Percentiles rank a stretch among this genome's conserved stretches.
Evolutionary conservation across 1,140 invertebrate species (phyloP).

Genomic region (Zaprionus africanus): DNA sequence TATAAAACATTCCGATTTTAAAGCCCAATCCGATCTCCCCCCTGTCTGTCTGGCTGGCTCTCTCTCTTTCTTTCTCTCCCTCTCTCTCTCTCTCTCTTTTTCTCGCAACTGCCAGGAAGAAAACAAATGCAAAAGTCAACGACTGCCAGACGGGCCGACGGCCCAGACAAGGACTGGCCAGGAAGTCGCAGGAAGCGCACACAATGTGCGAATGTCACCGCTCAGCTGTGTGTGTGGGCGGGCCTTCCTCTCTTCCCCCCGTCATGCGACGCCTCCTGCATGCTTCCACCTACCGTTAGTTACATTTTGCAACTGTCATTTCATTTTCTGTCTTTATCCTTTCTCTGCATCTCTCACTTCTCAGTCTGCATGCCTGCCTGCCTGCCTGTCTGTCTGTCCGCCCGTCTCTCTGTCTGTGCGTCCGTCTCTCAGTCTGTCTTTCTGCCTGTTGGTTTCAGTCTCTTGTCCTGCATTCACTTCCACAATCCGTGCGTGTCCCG

Average conservation of each 20-base stretch:
- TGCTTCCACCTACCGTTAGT: background rate
- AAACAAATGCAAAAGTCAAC: slow-evolving; percentile 55
- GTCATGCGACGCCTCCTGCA: background rate
- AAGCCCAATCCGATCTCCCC: background rate
- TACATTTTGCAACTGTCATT: slow-evolving; percentile 36
- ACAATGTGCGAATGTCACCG: slow-evolving; percentile 58
- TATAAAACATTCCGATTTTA: slow-evolving; percentile 63
- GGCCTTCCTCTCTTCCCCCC: too few relatives aligned
- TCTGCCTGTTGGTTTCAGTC: background rate
- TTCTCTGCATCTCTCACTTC: background rate
- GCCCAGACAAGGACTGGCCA: slow-evolving; percentile 45
- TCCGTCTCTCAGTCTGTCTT: background rate
- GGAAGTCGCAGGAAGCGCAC: slow-evolving; percentile 57
- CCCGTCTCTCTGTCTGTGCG: background rate
- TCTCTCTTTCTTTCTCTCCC: background rate
- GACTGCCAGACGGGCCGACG: slow-evolving; percentile 34
- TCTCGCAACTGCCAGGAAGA: background rate
- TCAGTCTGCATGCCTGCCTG: background rate
- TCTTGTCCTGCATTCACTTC: slow-evolving; percentile 14
- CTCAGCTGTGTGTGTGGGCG: slow-evolving; percentile 4
- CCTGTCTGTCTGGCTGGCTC: background rate
- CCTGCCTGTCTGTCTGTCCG: background rate
- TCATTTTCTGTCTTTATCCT: slow-evolving; percentile 15
- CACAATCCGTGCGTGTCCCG: slow-evolving; percentile 27
- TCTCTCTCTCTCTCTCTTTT: background rate